Base-by-base conservation (phyloP, 2,797 vertebrate genomes). In the Lerista edwardsae region DNA sequence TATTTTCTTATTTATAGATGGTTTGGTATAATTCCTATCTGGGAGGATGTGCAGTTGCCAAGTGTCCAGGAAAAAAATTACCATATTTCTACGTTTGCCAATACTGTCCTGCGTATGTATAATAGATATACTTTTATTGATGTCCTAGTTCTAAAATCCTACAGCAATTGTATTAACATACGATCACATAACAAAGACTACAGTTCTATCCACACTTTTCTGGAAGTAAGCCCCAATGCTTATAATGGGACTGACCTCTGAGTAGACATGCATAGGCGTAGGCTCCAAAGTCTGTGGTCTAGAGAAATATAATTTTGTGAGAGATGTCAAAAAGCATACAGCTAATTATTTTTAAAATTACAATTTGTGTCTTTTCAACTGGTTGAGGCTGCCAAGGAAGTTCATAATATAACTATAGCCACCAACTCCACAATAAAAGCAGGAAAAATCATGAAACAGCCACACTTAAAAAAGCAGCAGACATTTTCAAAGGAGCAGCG, bases 1-100 rank as follows among this genome's bases (percentile, higher is more conserved):
- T 7, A 9, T 21, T 47, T 61, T 59, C 25, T 69, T 31, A 47
- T 59, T 84, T 77, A 36, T 75, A 82, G 85, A 1, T 86, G 34
- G 80, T 84, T 47, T 90, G 86, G 84, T 84, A 82, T 74, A 82
- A 64, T 29, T 86, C 87, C 23, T 75, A 77, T 17, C 0, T 88
- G 76, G 11, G 95, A 5, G 95, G 94, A 81, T 96, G 95, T 81
- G 95, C 83, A 15, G 12, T 93, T 86, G 91, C 93, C 12, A 1
- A 87, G 85, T 96, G 95, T 86, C 90, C 91, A 15, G 86, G 94
- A 64, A 72, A 89, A 2, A 0, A 0, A 0, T 94, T 89, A 76
- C 76, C 11, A 1, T 84, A 71, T 71, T 79, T 44, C 68, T 84
- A 71, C 17, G 65, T 84, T 71, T 84, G 83, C 41, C 75, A 84